Percentiles rank a stretch among this genome's conserved stretches.
Evolutionary conservation across 2,888 invertebrate species (phyloP).

Genomic region (Synergus japonicus): DNA sequence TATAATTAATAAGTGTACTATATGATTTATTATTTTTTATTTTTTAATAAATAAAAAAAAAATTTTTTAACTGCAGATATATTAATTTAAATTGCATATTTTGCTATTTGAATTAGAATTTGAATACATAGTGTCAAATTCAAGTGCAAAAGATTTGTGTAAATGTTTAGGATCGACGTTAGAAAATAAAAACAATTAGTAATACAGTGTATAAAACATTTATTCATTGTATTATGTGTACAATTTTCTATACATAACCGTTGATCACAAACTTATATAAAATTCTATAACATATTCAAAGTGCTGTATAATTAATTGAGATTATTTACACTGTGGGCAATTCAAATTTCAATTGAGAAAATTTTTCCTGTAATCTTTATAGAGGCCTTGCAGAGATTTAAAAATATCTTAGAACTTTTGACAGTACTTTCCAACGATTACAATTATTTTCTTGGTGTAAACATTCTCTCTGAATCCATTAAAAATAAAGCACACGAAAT

Average conservation of each 20-base stretch:
- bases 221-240: slow-evolving; percentile 28
- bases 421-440: background rate
- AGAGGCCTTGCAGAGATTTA: background rate
- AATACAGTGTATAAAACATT: slow-evolving; percentile 32
- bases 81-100: too few relatives aligned
- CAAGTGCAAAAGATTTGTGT: too few relatives aligned
- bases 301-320: background rate
- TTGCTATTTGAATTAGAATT: too few relatives aligned
- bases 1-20: slow-evolving; percentile 1
- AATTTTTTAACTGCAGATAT: too few relatives aligned
- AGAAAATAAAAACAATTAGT: background rate
- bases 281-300: slow-evolving; percentile 3
- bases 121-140: too few relatives aligned
- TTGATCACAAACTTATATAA: slow-evolving; percentile 9
- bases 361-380: background rate
- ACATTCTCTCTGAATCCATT: background rate
- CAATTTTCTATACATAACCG: slow-evolving; percentile 23
- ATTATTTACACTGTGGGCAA: background rate
- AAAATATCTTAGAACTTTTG: background rate
- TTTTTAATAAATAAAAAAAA: background rate
- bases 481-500: background rate
- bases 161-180: too few relatives aligned
- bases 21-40: background rate
- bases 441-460: background rate
- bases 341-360: background rate